Conservation (phyloP, 2,888 invertebrate genomes). For the Protodeltote pygarga region DNA sequence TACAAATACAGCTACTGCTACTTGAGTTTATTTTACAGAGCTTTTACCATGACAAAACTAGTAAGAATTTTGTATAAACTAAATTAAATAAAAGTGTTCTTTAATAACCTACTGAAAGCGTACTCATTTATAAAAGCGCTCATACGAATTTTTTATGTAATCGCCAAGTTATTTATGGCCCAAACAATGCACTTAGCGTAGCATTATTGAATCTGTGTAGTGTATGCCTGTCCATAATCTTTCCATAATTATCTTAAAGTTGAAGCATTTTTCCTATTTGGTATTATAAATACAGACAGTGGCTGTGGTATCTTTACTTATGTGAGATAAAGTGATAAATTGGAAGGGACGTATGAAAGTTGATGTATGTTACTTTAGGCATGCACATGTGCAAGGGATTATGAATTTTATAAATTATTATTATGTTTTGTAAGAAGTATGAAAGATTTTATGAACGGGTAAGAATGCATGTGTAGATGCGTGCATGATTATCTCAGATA, state of each 20-base stretch:
- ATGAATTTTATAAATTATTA: conserved; percentile 85
- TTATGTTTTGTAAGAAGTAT: conserved; percentile 80
- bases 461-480: conserved; percentile 62
- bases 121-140: no score
- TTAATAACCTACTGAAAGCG: conserved; percentile 11
- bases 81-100: conserved; percentile 12
- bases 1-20: no score
- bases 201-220: conserved; percentile 70
- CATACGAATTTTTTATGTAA: conserved; percentile 32
- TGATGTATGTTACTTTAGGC: conserved; percentile 84
- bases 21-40: conserved; percentile 39
- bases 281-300: conserved; percentile 87
- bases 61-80: conserved; percentile 12
- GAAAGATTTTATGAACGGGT: conserved; percentile 68
- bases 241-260: conserved; percentile 80
- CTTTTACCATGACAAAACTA: conserved; percentile 44
- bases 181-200: conserved; percentile 78
- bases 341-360: conserved; percentile 74
- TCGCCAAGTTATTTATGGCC: conserved; percentile 41
- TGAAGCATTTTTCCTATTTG: conserved; percentile 86
- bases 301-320: conserved; percentile 87
- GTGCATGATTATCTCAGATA: conserved; percentile 70
- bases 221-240: conserved; percentile 79
- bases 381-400: conserved; percentile 86
- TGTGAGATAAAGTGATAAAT: conserved; percentile 77